Base-by-base conservation (phyloP, 2,797 vertebrate genomes). In the Melanotaenia pygmaea region DNA sequence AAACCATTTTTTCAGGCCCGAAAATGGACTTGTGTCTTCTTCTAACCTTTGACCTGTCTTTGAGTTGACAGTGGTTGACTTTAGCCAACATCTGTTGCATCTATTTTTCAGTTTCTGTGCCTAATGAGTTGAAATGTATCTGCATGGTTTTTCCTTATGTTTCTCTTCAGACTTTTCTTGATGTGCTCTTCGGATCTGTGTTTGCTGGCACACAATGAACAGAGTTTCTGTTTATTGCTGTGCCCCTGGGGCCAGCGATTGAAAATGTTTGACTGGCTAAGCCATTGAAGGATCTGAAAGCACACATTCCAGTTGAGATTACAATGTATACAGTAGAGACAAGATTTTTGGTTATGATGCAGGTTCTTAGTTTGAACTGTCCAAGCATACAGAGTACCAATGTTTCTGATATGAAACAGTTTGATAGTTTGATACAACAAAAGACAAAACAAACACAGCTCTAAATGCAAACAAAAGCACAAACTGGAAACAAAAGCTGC, bases 81-180 rank as follows among this genome's bases (percentile, higher is more conserved):
- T 24, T 18, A 72, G 28, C 75, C 37, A 56, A 70, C 69, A 71
- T 76, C 72, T 50, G 66, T 65, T 68, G 13, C 35, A 66, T 59
- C 56, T 67, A 57, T 47, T 34, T 56, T 32, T 70, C 47, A 10
- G 20, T 50, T 22, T 50, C 20, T 50, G 47, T 22, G n/a, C 10
- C 64, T 50, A 3, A 60, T 47, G 40, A 50, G 43, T 59, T 72
- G 40, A 65, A 64, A 56, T 72, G 64, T 57, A 45, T 65, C 47
- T 35, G 37, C 43, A 53, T 50, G 61, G n/a, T 57, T 69, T 57
- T 76, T 26, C 62, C 64, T 57, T 60, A 40, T 59, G 40, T 3
- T 0, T n/a, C 63, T 28, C 37, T 30, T 51, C 37, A 40, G 13
- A 18, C 38, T 20, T 77, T 66, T 22, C 20, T 51, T 43, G 12